Evolutionary conservation across 2,113 vertebrate genomes (phyloP).

Genomic region (Neoarius graeffei): DNA sequence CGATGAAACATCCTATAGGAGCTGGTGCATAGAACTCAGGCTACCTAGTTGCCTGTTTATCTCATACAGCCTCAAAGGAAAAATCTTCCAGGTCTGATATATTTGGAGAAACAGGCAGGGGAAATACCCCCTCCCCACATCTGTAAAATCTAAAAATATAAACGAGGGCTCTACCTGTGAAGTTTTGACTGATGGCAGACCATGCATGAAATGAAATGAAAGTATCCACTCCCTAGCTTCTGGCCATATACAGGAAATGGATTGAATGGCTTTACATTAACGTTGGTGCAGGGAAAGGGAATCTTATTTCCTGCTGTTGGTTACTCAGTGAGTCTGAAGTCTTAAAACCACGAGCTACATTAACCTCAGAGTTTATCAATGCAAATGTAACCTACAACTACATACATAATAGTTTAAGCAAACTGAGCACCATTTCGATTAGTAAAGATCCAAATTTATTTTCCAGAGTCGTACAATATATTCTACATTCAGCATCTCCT

Average conservation of each 20-base stretch:
- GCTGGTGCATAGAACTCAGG: background rate
- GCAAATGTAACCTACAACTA: background rate
- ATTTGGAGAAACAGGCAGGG: background rate
- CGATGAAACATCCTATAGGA: background rate
- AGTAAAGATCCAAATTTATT: background rate
- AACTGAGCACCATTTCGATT: background rate
- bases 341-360: background rate
- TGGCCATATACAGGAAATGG: background rate
- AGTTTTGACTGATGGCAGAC: background rate
- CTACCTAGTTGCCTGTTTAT: background rate
- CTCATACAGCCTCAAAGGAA: slow-evolving; percentile 28
- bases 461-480: background rate
- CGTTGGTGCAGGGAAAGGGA: background rate
- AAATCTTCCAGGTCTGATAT: slow-evolving; percentile 19
- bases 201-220: slow-evolving; percentile 34
- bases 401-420: background rate
- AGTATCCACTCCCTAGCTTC: background rate
- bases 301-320: slow-evolving; percentile 11
- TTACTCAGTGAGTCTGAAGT: background rate
- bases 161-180: slow-evolving; percentile 8
- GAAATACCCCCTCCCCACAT: background rate
- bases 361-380: background rate
- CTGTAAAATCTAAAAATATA: slow-evolving; percentile 13
- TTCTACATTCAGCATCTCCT: background rate
- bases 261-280: slow-evolving; percentile 11